These are phyloP conservation scores for Lagorchestes hirsutus DNA, from an alignment of 2,797 vertebrate species.

Conservation along the genomic window DNA sequence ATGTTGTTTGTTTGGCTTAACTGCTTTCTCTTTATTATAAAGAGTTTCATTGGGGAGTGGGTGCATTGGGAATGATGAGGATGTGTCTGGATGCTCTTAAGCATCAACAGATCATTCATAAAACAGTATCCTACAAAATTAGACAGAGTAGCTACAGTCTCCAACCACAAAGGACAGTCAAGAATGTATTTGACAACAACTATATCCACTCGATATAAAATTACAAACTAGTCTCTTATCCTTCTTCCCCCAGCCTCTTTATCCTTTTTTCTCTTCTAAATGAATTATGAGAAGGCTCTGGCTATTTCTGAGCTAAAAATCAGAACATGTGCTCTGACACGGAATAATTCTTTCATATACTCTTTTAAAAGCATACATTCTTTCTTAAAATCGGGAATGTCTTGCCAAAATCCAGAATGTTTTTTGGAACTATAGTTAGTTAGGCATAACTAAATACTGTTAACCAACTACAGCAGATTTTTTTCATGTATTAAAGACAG, in stretches of 20 bases:
- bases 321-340: not conserved
- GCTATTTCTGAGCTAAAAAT: not conserved
- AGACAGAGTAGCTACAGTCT: not conserved
- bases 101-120: not conserved
- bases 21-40: not conserved
- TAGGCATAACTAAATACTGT: not conserved
- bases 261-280: not conserved
- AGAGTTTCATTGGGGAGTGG: not conserved
- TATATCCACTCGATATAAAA: not conserved
- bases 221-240: not conserved
- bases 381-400: not conserved
- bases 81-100: not conserved
- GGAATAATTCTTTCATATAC: not conserved
- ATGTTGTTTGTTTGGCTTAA: not conserved
- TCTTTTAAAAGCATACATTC: not conserved
- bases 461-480: not conserved
- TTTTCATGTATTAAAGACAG: not conserved
- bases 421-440: not conserved
- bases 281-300: not conserved
- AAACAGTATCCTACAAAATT: not conserved
- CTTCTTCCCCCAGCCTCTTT: not conserved
- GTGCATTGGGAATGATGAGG: not conserved
- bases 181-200: not conserved
- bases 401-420: not conserved
- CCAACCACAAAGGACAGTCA: not conserved